Percentiles rank a stretch among this genome's conserved stretches.
Evolutionary conservation across 2,888 invertebrate species (phyloP).

Genomic region (Lasioglossum oenotherae): DNA sequence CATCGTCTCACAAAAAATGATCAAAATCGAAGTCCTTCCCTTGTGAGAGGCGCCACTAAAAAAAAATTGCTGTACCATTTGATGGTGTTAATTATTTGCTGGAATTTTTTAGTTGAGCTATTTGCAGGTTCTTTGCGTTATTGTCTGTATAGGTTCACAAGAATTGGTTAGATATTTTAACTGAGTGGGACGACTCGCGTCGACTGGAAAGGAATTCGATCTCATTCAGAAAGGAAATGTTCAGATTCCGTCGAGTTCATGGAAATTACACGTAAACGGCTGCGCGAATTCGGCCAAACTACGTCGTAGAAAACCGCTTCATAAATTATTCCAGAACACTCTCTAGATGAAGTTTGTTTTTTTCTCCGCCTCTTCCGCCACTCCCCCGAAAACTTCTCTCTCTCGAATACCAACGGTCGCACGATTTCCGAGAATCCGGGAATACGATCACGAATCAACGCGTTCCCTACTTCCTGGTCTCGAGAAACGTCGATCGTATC

Average conservation of each 20-base stretch:
- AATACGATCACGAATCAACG: slow-evolving; percentile 44
- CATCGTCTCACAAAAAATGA: no score
- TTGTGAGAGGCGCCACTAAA: no score
- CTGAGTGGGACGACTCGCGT: not conserved
- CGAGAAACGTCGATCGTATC: slow-evolving; percentile 28
- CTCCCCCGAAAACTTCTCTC: not conserved
- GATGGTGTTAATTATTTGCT: not conserved
- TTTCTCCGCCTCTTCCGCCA: not conserved
- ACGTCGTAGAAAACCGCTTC: not conserved
- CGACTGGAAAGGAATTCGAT: not conserved
- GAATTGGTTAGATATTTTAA: no score
- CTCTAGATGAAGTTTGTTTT: slow-evolving; percentile 8
- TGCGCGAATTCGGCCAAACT: not conserved
- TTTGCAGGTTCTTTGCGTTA: no score
- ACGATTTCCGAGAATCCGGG: slow-evolving; percentile 40
- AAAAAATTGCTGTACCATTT: no score
- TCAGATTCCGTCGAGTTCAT: not conserved
- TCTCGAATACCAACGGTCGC: slow-evolving; percentile 15
- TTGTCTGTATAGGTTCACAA: no score
- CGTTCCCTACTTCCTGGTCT: slow-evolving; percentile 22
- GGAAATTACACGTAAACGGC: not conserved
- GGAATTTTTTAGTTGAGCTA: not conserved
- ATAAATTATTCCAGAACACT: slow-evolving; percentile 28
- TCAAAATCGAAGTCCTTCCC: no score
- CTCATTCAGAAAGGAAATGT: not conserved